phyloP scores from a whole-genome alignment of 2,797 vertebrate genomes.

The Cynodonichthys magdalenae region DNA sequence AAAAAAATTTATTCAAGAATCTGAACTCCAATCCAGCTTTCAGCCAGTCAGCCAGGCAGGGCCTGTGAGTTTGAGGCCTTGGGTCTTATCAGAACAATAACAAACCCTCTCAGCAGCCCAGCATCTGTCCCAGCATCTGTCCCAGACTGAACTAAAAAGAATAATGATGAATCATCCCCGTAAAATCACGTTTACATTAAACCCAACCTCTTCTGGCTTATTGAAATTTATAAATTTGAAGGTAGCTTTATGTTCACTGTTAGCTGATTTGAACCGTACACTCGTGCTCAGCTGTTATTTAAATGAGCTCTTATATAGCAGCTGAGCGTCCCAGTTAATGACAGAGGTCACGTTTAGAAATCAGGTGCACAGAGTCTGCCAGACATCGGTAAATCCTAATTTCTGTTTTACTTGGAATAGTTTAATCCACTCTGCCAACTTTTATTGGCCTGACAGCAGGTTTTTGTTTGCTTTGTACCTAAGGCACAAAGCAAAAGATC shows the following conservation, averaged over 20 bases:
- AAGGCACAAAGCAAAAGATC: constrained; percentile 8
- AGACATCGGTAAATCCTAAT: neutral
- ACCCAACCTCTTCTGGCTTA: neutral
- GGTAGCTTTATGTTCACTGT: neutral
- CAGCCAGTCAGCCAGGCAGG: no score
- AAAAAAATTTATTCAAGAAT: no score
- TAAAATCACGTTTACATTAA: no score
- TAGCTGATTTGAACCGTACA: neutral
- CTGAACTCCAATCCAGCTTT: no score
- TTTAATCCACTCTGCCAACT: neutral
- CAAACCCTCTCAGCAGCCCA: no score
- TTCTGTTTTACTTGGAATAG: neutral
- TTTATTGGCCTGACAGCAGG: neutral
- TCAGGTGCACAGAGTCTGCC: neutral
- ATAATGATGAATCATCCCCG: no score
- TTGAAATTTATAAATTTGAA: neutral
- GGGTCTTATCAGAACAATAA: no score
- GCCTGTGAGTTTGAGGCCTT: no score
- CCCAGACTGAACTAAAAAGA: no score
- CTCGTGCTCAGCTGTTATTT: neutral
- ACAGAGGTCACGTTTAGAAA: neutral
- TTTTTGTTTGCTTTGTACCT: neutral
- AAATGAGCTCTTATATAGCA: neutral
- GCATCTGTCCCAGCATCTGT: no score
- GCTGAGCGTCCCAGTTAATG: neutral